Evolutionary conservation across 2,797 vertebrate genomes (phyloP).

Genomic region (Enteromius argenteus): DNA sequence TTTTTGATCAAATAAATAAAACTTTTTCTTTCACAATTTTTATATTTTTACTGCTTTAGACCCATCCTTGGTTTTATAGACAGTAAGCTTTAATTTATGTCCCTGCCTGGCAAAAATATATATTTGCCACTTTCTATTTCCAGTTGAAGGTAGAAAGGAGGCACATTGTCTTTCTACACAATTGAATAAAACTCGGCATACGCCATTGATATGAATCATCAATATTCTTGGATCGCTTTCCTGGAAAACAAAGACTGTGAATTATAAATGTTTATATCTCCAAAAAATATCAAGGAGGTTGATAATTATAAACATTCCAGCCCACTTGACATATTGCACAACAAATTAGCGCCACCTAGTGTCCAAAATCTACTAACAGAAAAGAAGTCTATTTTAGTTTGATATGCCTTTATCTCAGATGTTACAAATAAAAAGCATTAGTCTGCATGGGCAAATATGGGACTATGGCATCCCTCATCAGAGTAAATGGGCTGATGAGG

Average conservation of each 20-base stretch:
- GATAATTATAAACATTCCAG: neutral
- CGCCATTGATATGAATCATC: neutral
- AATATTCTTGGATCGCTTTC: neutral
- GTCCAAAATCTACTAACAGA: neutral
- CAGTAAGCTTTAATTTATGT: neutral
- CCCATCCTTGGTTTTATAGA: neutral
- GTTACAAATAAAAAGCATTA: neutral
- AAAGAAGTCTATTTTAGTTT: neutral
- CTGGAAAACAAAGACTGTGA: too few relatives aligned
- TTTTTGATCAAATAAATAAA: neutral
- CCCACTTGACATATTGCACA: neutral
- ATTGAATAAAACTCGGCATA: neutral
- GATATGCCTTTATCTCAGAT: neutral
- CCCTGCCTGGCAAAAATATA: neutral
- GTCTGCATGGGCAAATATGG: constrained; percentile 1
- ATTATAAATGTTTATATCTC: neutral
- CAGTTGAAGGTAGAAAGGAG: neutral
- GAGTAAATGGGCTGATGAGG: constrained; percentile 6
- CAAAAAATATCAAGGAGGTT: neutral
- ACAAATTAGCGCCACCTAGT: neutral
- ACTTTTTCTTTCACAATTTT: neutral
- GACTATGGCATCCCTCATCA: neutral
- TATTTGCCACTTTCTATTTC: neutral
- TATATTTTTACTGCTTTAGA: neutral
- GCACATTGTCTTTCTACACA: neutral